Evolutionary conservation across 2,888 invertebrate genomes (phyloP).

Genomic region (Thereva unica): DNA sequence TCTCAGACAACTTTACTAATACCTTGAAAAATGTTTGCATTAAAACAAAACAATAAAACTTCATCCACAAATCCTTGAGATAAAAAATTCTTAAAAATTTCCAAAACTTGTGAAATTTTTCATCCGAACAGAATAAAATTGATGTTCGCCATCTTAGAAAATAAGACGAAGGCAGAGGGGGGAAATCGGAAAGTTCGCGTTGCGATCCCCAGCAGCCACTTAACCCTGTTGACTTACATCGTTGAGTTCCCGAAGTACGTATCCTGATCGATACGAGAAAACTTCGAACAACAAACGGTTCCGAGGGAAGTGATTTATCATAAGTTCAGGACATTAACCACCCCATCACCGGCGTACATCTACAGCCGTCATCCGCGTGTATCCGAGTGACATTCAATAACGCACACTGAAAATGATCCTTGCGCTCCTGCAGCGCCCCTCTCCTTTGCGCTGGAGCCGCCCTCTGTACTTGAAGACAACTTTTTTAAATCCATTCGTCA

Average conservation of each 20-base stretch:
- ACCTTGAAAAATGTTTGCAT: too few relatives aligned
- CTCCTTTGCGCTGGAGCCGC: neutral
- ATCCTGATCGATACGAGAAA: constrained; percentile 25
- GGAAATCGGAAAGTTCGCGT: too few relatives aligned
- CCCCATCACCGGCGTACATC: constrained; percentile 3
- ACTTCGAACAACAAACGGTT: constrained; percentile 26
- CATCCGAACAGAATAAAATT: too few relatives aligned
- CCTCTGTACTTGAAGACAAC: constrained; percentile 24
- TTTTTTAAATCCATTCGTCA: constrained; percentile 15
- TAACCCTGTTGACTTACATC: constrained; percentile 33
- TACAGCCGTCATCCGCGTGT: constrained; percentile 12
- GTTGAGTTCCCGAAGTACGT: constrained; percentile 16
- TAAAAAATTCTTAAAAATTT: too few relatives aligned
- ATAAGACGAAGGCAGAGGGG: too few relatives aligned
- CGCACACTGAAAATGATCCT: constrained; percentile 28
- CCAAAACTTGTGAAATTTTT: too few relatives aligned
- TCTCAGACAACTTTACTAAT: too few relatives aligned
- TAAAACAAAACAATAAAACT: too few relatives aligned
- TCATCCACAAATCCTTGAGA: too few relatives aligned
- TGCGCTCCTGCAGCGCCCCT: constrained; percentile 4
- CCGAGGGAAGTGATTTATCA: constrained; percentile 18
- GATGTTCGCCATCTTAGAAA: too few relatives aligned
- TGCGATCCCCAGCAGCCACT: constrained; percentile 7
- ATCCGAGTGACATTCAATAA: constrained; percentile 31
- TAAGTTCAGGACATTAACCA: constrained; percentile 26